Percentiles rank a stretch among this genome's conserved stretches.
These are phyloP conservation scores for Matsumyia berberina DNA, from an alignment of 2,888 invertebrate species.

Conservation along the genomic window DNA sequence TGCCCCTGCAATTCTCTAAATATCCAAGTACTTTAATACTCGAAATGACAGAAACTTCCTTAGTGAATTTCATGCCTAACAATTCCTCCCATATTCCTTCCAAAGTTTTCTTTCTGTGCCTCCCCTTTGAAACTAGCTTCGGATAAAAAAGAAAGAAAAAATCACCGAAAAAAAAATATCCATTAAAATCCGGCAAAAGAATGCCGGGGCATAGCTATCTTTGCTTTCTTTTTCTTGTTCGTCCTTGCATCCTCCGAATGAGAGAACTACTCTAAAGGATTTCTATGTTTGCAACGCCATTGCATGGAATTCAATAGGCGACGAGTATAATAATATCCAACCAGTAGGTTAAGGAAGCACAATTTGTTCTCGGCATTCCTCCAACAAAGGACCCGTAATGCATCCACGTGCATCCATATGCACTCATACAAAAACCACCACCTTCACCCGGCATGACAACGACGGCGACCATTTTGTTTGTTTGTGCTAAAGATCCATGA, in stretches of 20 bases:
- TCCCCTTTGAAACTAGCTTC: not conserved
- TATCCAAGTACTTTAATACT: not conserved
- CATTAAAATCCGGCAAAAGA: conserved; percentile 32
- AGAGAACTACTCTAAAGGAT: not conserved
- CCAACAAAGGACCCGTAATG: not conserved
- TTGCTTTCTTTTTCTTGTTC: no score
- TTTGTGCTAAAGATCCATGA: conserved; percentile 64
- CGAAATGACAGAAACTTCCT: conserved; percentile 3
- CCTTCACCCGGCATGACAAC: not conserved
- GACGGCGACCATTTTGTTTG: conserved; percentile 51
- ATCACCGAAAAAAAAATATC: conserved; percentile 1
- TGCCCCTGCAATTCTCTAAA: not conserved
- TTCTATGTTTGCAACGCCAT: not conserved
- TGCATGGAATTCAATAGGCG: conserved; percentile 30
- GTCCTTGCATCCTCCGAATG: not conserved
- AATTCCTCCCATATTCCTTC: conserved; percentile 32
- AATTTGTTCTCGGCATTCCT: not conserved
- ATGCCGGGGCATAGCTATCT: conserved; percentile 11
- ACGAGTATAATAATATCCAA: not conserved
- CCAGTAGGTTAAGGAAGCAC: not conserved
- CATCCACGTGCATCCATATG: conserved; percentile 6
- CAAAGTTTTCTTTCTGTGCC: conserved; percentile 6
- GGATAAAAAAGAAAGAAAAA: not conserved
- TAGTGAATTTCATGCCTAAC: conserved; percentile 17
- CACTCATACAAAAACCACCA: conserved; percentile 9